Evolutionary conservation across 2,797 vertebrate genomes (phyloP).

Genomic region (Chrosomus eos): DNA sequence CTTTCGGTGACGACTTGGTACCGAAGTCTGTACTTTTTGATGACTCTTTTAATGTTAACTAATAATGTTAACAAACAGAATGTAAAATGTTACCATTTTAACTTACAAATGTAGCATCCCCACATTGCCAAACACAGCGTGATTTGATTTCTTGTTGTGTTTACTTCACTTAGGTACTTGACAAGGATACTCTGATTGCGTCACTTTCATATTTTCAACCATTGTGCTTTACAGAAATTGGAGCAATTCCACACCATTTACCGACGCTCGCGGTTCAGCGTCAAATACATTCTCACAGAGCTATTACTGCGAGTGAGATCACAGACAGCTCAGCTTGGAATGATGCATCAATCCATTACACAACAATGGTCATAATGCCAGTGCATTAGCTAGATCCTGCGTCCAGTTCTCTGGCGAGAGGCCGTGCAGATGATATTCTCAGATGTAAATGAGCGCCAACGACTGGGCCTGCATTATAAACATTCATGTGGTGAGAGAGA

Average conservation of each 20-base stretch:
- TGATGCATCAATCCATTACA: conserved; percentile 62
- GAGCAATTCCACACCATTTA: conserved; percentile 48
- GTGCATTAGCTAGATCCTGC: conserved; percentile 50
- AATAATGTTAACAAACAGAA: background rate
- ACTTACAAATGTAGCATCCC: background rate
- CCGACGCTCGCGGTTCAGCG: background rate
- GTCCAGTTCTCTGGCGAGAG: conserved; percentile 36
- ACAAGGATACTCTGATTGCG: conserved; percentile 21
- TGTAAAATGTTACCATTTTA: background rate
- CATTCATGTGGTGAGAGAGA: background rate
- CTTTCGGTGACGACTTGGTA: too few relatives aligned
- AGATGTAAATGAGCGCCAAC: conserved; percentile 56
- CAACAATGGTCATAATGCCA: conserved; percentile 56
- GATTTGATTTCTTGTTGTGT: background rate
- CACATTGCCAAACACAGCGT: background rate
- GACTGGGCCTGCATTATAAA: conserved; percentile 41
- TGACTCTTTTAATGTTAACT: too few relatives aligned
- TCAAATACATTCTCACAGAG: conserved; percentile 53
- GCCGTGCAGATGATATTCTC: conserved; percentile 52
- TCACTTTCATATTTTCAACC: conserved; percentile 6
- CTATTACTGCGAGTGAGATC: conserved; percentile 42
- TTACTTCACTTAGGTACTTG: background rate
- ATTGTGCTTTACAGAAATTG: conserved; percentile 18
- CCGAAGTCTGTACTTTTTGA: too few relatives aligned
- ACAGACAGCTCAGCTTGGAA: conserved; percentile 54